Base-by-base conservation (phyloP, 2,113 vertebrate genomes). In the Sander lucioperca region DNA sequence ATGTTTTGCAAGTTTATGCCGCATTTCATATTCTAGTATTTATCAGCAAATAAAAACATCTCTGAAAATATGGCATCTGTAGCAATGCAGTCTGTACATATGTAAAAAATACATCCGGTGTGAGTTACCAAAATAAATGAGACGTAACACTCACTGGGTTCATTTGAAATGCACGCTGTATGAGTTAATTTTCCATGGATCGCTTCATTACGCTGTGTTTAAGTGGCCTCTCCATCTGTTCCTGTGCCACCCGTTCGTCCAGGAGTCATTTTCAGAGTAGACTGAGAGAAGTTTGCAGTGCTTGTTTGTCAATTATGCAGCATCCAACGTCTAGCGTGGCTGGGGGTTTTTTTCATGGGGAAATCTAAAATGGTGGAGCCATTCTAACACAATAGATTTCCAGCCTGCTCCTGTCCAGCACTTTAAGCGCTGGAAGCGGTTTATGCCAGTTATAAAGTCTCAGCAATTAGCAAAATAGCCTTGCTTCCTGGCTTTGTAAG, bases 211-310 rank as follows among this genome's bases (percentile, higher is more conserved):
- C 83, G 33, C 85, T 86, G 64, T 87, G 84, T 91, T 92, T 79
- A 91, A 89, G 88, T 91, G 86, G 89, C 82, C 87, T 79, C 83
- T 89, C 94, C 93, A 94, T 93, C 93, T 94, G 92, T 92, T 91
- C 73, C 84, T 77, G 80, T 79, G 77, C 81, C 89, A 85, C 84
- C 85, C 70, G 58, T 85, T 91, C 88, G 88, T 84, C 86, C 89
- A 86, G 80, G 77, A 91, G 80, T 91, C 84, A 75, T 88, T 92
- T 89, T 82, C 67, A 82, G 86, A 88, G 79, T 57, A 86, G 87
- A 72, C 77, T 9, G 74, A 77, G 89, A 82, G 84, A 92, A 82
- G 67, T 91, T 92, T 90, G 54, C 82, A 59, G 77, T 33, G 54
- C 78, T 79, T 67, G 88, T 88, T 88, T 75, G 88, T 93, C 93